These are phyloP conservation scores for Holacanthus passer DNA, from an alignment of 2,113 vertebrate genomes.

Conservation along the genomic window DNA sequence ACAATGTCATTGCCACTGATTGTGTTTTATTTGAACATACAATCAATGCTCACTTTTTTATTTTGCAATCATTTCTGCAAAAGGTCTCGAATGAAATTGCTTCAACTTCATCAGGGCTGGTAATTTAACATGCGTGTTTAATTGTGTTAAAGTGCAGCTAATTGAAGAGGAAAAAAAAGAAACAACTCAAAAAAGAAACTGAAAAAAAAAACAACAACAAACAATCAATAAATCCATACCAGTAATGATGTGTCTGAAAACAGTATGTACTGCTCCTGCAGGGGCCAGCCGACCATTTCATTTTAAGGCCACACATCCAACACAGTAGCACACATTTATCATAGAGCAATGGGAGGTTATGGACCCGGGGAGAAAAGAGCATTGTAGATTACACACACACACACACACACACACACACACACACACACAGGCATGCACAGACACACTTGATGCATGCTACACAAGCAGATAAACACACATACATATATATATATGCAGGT, in stretches of 20 bases:
- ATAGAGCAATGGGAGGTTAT: slow-evolving; percentile 65
- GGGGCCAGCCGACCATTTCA: slow-evolving; percentile 55
- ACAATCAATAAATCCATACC: slow-evolving; percentile 73
- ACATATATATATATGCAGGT: neutral
- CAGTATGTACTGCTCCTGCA: slow-evolving; percentile 55
- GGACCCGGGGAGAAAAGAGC: slow-evolving; percentile 51
- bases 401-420: slow-evolving; percentile 8
- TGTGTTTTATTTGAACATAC: neutral
- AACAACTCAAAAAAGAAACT: slow-evolving; percentile 23
- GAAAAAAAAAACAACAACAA: slow-evolving; percentile 33
- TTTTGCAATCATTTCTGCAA: too few species aligned
- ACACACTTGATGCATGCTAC: slow-evolving; percentile 29
- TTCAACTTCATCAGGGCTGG: neutral
- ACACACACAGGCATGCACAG: slow-evolving; percentile 12
- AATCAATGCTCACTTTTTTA: neutral
- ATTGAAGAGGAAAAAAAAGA: slow-evolving; percentile 18
- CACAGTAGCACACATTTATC: slow-evolving; percentile 73
- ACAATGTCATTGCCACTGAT: neutral
- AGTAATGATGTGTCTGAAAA: slow-evolving; percentile 77
- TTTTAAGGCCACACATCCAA: slow-evolving; percentile 70
- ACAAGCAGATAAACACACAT: slow-evolving; percentile 21
- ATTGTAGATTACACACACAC: slow-evolving; percentile 28
- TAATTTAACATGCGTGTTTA: neutral
- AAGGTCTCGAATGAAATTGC: neutral
- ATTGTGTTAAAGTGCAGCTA: slow-evolving; percentile 14